Evolutionary conservation across 2,888 invertebrate genomes (phyloP), one percentile per base, ranked within the genome.

Genomic region (Folsomia candida): DNA sequence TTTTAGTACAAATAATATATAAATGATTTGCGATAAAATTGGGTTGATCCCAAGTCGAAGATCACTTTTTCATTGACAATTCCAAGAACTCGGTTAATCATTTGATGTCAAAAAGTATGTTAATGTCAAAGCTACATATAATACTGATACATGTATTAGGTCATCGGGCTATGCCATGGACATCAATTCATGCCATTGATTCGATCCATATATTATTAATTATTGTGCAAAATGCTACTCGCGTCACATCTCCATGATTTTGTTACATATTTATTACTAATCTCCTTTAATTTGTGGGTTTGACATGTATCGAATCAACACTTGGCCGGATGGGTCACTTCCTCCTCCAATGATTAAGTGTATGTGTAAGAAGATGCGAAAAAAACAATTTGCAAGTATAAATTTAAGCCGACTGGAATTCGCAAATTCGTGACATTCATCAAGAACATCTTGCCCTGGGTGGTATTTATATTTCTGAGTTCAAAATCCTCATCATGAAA

Each of bases 311-410:
- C 22, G 6, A 4, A 54, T 54, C 22, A 54, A 20, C 18, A 54
- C n/a, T 47, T 54, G 11, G 54, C 54, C 18, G 54, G 54, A 54
- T 54, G 54, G 54, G 54, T 54, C 54, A 54, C 54, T 54, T 54
- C 54, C 54, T 54, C n/a, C 22, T 22, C 6, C 54, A 54, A 6
- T 14, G 54, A 54, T 54, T 22, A 54, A 54, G 6, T n/a, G n/a
- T n/a, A n/a, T n/a, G n/a, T n/a, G n/a, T n/a, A n/a, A n/a, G n/a
- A n/a, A n/a, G n/a, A n/a, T n/a, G n/a, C n/a, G n/a, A n/a, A n/a
- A 4, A 54, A 54, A 54, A 54, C 54, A 54, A 54, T 54, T 54
- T 54, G 54, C 54, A 54, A n/a, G n/a, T n/a, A n/a, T n/a, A n/a
- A n/a, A 54, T 18, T 54, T 54, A 54, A 20, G 54, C 18, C 6